Base-by-base conservation (phyloP, 2,797 vertebrate species). In the Heliangelus exortis region DNA sequence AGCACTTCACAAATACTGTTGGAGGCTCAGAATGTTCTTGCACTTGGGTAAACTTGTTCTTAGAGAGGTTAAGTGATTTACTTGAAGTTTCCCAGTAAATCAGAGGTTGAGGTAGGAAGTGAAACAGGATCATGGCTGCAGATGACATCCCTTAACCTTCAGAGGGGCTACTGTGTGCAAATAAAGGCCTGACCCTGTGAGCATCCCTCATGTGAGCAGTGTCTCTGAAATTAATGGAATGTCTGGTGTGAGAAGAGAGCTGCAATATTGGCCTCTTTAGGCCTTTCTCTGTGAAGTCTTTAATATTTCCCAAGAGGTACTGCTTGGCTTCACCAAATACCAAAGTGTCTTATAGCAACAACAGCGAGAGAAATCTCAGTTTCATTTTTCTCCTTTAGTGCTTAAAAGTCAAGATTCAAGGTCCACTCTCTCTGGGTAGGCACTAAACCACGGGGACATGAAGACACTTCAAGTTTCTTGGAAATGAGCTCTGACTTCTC, bases 31-130 rank as follows among this genome's bases (percentile, higher is more conserved):
- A 90, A 61, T 14, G 47, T 86, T 92, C 84, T 80, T 76, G 69
- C 72, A 87, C 86, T 83, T 90, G 87, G 36, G 51, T 92, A 92
- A 96, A 94, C 93, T 83, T 43, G 11, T 55, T 90, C 88, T 92
- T 82, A 41, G 87, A 62, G 84, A 87, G 92, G 93, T 81, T 95
- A 94, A 95, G 92, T 92, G 94, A 92, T 96, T 93, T 96, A 93
- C 65, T 94, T 3, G 34, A 92, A 72, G 68, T 94, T 90, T 92
- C 65, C 77, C 92, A 90, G 83, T 90, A 93, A 96, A 96, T 95
- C 71, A 87, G 85, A 88, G 91, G 80, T 82, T 67, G 89, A 93
- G 87, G 63, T 91, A 82, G 92, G 96, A 96, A 97, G 85, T 48
- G 93, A 95, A 96, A 94, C 51, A 69, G 59, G 75, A 66, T 93